Evolutionary conservation across 2,888 invertebrate species (phyloP).

Genomic region (Cosmorhoe ocellata): DNA sequence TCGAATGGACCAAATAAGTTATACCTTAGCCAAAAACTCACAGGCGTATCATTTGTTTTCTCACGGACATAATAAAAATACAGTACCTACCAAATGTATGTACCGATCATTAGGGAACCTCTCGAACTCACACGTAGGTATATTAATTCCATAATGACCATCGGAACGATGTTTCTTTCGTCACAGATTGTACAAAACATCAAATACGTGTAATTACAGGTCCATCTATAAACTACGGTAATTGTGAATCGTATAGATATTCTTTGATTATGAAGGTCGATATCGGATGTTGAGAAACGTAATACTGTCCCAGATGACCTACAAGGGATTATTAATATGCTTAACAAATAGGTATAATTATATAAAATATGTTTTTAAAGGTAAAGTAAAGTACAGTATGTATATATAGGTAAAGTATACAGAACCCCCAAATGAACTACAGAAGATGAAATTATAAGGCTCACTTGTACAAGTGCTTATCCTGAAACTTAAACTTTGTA

Average conservation of each 20-base stretch:
- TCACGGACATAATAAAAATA: slow-evolving; percentile 76
- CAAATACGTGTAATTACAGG: slow-evolving; percentile 79
- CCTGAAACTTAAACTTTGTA: no score
- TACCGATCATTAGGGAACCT: slow-evolving; percentile 74
- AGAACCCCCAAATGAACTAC: no score
- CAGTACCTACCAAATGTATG: slow-evolving; percentile 41
- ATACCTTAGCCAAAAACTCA: slow-evolving; percentile 59
- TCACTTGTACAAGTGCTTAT: no score
- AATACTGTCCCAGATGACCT: no score
- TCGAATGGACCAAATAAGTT: no score
- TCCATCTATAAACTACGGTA: slow-evolving; percentile 80
- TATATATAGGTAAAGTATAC: no score
- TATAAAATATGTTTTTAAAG: no score
- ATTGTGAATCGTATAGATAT: slow-evolving; percentile 64
- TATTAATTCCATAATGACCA: slow-evolving; percentile 81
- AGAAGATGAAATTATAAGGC: no score
- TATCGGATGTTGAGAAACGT: slow-evolving; percentile 55
- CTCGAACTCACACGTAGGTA: slow-evolving; percentile 79
- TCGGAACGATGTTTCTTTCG: slow-evolving; percentile 73
- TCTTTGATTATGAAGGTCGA: slow-evolving; percentile 78
- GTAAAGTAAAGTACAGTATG: no score
- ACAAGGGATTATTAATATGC: no score
- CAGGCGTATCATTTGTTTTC: slow-evolving; percentile 75
- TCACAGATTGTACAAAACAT: slow-evolving; percentile 78
- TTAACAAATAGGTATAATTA: no score